Evolutionary conservation across 2,113 vertebrate genomes (phyloP).

Genomic region (Natator depressus): DNA sequence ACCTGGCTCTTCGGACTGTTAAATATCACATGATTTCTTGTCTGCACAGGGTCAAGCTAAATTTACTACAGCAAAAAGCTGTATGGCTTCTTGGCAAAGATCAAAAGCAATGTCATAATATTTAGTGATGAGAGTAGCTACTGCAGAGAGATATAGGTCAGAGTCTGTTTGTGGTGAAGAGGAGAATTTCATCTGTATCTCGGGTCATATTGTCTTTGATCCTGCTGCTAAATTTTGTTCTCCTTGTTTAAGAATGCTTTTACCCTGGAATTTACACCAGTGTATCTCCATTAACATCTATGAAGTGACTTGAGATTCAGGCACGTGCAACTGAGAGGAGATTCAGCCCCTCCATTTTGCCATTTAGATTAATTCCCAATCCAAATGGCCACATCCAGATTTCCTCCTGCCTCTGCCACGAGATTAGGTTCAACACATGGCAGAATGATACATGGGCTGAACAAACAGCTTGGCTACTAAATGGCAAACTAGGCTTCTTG

Average conservation of each 20-base stretch:
- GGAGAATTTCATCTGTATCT: slow-evolving; percentile 41
- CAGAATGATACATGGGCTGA: background rate
- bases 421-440: background rate
- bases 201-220: background rate
- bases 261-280: background rate
- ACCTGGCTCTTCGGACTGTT: background rate
- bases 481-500: background rate
- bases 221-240: fast-evolving
- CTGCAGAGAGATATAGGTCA: background rate
- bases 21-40: slow-evolving; percentile 15
- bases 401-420: background rate
- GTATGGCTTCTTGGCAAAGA: slow-evolving; percentile 40
- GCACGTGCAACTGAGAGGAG: background rate
- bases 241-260: background rate
- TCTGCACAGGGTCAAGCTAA: background rate
- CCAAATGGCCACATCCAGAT: too few relatives aligned
- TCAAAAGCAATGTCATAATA: background rate
- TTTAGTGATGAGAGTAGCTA: background rate
- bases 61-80: background rate
- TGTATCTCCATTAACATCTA: background rate
- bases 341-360: background rate
- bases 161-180: background rate
- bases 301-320: background rate
- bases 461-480: background rate
- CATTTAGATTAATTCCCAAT: background rate